These are phyloP conservation scores for Drymonia ruficornis DNA, from an alignment of 2,888 invertebrate genomes.

Conservation along the genomic window DNA sequence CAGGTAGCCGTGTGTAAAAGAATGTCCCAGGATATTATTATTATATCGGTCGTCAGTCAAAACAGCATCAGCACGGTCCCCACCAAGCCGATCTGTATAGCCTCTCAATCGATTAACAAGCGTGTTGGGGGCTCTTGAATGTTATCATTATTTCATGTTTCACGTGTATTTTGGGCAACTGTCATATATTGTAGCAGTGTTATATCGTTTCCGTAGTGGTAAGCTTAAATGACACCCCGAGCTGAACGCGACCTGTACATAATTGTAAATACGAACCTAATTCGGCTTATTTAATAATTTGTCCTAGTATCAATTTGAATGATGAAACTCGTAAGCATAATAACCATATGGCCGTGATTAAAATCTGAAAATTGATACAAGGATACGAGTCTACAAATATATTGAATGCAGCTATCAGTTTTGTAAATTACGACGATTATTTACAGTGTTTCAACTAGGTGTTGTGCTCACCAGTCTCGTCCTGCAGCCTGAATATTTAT, in stretches of 20 bases:
- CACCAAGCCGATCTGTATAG: too few relatives aligned
- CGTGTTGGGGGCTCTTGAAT: too few relatives aligned
- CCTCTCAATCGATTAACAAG: too few relatives aligned
- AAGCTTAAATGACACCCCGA: neutral
- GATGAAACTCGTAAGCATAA: neutral
- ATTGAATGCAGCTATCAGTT: neutral
- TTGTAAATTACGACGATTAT: neutral
- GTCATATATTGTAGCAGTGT: neutral
- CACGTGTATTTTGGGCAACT: neutral
- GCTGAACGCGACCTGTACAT: conserved; percentile 16
- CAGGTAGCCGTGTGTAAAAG: too few relatives aligned
- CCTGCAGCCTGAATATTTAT: conserved; percentile 25
- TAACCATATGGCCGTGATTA: too few relatives aligned
- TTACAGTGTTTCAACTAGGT: neutral
- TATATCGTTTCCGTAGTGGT: neutral
- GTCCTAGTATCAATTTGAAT: conserved; percentile 14
- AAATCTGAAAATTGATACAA: conserved; percentile 27
- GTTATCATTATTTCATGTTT: neutral
- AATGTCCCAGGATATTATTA: too few relatives aligned
- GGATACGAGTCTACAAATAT: conserved; percentile 18
- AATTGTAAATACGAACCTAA: conserved; percentile 25
- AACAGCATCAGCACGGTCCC: too few relatives aligned
- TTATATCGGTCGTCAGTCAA: too few relatives aligned
- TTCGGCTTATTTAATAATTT: conserved; percentile 12
- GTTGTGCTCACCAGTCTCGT: conserved; percentile 5